phyloP scores from a whole-genome alignment of 2,113 vertebrate species.

The Tyrannus savana region DNA sequence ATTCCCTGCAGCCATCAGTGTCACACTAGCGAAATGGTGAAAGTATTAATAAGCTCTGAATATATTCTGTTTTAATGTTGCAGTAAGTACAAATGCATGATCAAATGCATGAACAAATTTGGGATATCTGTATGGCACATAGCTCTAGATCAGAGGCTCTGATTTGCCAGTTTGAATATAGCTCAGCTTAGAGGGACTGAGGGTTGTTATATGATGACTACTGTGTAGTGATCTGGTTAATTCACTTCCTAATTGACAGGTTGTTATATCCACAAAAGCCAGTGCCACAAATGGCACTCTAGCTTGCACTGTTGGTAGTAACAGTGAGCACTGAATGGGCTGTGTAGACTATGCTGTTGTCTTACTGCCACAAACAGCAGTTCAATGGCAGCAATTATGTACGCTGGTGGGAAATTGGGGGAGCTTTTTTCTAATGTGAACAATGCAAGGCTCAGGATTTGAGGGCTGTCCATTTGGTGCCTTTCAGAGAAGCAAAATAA shows the following conservation, averaged over 20 bases:
- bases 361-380: not conserved
- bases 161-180: constrained; percentile 9
- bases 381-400: constrained; percentile 9
- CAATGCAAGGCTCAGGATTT: not conserved
- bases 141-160: not conserved
- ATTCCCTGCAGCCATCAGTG: constrained; percentile 10
- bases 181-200: not conserved
- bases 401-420: not conserved
- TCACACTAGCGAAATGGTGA: constrained; percentile 21
- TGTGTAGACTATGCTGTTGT: not conserved
- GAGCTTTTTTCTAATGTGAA: not conserved
- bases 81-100: not conserved
- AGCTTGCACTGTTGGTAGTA: not conserved
- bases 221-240: constrained; percentile 18
- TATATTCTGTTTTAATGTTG: constrained; percentile 22
- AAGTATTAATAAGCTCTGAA: constrained; percentile 8
- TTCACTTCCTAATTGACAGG: constrained; percentile 35
- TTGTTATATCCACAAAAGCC: constrained; percentile 22
- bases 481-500: not conserved
- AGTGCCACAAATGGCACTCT: not conserved
- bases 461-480: not conserved
- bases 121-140: not conserved
- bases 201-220: not conserved
- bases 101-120: not conserved
- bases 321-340: not conserved